Evolutionary conservation across 2,888 invertebrate genomes (phyloP), one percentile per base, ranked within the genome.

Genomic region (Platycheirus albimanus): DNA sequence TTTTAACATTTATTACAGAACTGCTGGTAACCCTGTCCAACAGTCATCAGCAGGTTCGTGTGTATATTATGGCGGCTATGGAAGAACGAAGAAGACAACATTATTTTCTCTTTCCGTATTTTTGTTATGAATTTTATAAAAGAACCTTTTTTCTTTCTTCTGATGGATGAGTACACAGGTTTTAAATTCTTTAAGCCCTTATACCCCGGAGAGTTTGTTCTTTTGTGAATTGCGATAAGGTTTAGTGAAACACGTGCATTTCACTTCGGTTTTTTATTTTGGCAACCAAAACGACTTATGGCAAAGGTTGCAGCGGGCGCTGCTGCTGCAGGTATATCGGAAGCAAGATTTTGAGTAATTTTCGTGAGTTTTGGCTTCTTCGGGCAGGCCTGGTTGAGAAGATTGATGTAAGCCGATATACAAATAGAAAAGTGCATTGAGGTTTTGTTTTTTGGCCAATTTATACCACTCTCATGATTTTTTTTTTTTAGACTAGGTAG

Each of bases 191-290:
- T 36, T 15, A 19, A 13, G 45, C 51, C n/a, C n/a, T n/a, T n/a
- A n/a, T n/a, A n/a, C n/a, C n/a, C n/a, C n/a, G n/a, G n/a, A n/a
- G n/a, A n/a, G n/a, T n/a, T n/a, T n/a, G n/a, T n/a, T 24, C 24
- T 24, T 45, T 70, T 30, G 10, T 24, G 36, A 56, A 52, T 58
- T 52, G 64, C 43, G 69, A 58, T 36, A 69, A 54, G 58, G 49
- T 24, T n/a, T n/a, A 71, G 43, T 56, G 8, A 33, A 77, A 70
- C 77, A 77, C 77, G 77, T 77, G 77, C 70, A 77, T 45, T 24
- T 67, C 24, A 24, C 3, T 24, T n/a, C n/a, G n/a, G n/a, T n/a
- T n/a, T 4, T 24, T 24, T 24, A 4, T 6, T 24, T 24, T 24
- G 3, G 24, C 24, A 24, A 24, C 56, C n/a, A 10, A 15, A 33